Conservation (phyloP, 2,797 vertebrate genomes). For the Chelidonichthys spinosus region DNA sequence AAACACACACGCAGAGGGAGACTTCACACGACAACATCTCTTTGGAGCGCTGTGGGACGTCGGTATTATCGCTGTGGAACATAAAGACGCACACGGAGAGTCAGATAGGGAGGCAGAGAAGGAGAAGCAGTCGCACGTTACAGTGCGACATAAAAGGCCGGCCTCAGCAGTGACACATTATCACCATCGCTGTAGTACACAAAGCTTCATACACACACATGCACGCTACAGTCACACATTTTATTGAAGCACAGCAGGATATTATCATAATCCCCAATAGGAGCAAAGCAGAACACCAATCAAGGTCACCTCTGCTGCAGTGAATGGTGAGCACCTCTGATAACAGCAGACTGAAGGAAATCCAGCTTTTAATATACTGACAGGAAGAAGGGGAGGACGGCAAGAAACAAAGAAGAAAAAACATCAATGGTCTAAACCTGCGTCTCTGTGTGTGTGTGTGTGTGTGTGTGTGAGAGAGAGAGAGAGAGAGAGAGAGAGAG, state of each 20-base stretch:
- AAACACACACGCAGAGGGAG: conserved; percentile 23
- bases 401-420: conserved; percentile 48
- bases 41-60: conserved; percentile 28
- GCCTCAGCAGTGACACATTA: conserved; percentile 41
- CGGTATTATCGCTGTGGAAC: conserved; percentile 40
- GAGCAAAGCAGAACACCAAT: conserved; percentile 65
- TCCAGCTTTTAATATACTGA: conserved; percentile 57
- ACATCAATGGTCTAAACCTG: conserved; percentile 36
- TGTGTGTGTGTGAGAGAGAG: background rate
- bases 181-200: conserved; percentile 48
- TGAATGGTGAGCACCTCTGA: conserved; percentile 52
- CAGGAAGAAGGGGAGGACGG: conserved; percentile 38
- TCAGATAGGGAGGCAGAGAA: conserved; percentile 10
- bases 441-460: background rate
- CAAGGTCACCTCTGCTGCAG: conserved; percentile 69
- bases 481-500: background rate
- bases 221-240: conserved; percentile 40
- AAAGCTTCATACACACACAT: conserved; percentile 42
- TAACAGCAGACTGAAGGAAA: conserved; percentile 55
- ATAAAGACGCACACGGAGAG: conserved; percentile 29
- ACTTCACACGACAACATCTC: conserved; percentile 23
- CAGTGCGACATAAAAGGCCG: conserved; percentile 47
- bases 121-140: conserved; percentile 34
- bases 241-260: conserved; percentile 63
- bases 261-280: conserved; percentile 74